Conservation (phyloP, 2,888 invertebrate species). For the Stenotaenia linearis region DNA sequence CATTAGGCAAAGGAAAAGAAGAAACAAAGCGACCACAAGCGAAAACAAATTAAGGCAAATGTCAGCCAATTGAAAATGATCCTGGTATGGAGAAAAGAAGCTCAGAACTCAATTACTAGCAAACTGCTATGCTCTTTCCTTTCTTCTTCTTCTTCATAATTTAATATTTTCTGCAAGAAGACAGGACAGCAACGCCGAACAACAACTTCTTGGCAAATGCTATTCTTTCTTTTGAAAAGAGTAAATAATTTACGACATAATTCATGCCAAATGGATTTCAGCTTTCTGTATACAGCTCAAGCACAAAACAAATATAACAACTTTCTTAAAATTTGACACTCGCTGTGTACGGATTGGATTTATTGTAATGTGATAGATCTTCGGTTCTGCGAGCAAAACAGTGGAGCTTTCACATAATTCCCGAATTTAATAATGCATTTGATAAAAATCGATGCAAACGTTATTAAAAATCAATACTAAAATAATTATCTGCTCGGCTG, state of each 20-base stretch:
- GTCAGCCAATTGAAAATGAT: conserved; percentile 24
- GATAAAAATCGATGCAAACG: neutral
- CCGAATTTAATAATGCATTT: neutral
- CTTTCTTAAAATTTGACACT: neutral
- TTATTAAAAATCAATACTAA: neutral
- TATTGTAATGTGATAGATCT: neutral
- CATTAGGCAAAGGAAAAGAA: neutral
- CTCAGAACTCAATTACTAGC: conserved; percentile 10
- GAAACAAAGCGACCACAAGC: conserved; percentile 1
- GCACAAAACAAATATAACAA: neutral
- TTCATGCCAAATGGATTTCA: neutral
- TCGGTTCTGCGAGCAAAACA: neutral
- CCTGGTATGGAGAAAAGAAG: neutral
- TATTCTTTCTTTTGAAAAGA: neutral
- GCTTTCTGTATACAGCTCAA: neutral
- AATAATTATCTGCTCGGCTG: too few relatives aligned
- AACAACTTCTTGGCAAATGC: conserved; percentile 8
- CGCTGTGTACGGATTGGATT: neutral
- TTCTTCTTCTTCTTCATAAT: neutral
- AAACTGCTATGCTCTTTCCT: neutral
- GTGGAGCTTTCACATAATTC: too few relatives aligned
- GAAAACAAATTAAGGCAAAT: conserved; percentile 23
- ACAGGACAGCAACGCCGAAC: neutral
- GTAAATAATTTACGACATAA: neutral
- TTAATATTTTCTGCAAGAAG: neutral